Conservation (phyloP, 2,888 invertebrate species). For the Cerceris ruficornis region DNA sequence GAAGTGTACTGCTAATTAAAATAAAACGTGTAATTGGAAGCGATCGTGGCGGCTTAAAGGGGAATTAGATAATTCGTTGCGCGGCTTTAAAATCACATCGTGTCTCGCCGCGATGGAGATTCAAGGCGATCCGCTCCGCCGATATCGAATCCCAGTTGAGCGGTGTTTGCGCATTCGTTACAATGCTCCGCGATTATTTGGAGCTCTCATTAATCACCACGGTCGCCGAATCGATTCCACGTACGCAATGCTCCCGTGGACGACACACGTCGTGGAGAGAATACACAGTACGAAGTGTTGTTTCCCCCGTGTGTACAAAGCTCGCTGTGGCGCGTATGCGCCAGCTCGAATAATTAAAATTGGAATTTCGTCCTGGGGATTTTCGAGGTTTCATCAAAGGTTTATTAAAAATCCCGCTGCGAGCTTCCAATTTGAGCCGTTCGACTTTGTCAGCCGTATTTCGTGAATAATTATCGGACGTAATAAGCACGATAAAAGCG, state of each 20-base stretch:
- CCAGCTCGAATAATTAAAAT: constrained; percentile 13
- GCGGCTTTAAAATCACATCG: background rate
- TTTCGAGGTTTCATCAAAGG: constrained; percentile 12
- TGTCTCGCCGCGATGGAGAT: background rate
- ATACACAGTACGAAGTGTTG: background rate
- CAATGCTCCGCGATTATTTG: constrained; percentile 23
- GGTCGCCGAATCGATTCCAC: background rate
- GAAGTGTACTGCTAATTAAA: background rate
- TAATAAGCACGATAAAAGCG: constrained; percentile 2
- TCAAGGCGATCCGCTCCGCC: constrained; percentile 13
- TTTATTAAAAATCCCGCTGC: constrained; percentile 29
- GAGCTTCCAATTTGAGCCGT: constrained; percentile 14
- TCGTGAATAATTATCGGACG: background rate
- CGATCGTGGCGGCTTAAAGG: background rate
- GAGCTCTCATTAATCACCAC: constrained; percentile 32
- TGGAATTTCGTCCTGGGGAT: constrained; percentile 13
- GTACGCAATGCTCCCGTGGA: background rate
- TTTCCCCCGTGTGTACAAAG: background rate
- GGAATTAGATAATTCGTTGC: background rate
- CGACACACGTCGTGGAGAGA: background rate
- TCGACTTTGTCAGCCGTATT: background rate
- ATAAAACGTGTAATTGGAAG: background rate
- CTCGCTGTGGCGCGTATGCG: background rate
- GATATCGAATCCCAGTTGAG: constrained; percentile 27
- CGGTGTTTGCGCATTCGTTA: constrained; percentile 15